Percentiles rank a stretch among this genome's conserved stretches.
phyloP scores from a whole-genome alignment of 2,797 vertebrate species.

The Pantherophis vulpinus region DNA sequence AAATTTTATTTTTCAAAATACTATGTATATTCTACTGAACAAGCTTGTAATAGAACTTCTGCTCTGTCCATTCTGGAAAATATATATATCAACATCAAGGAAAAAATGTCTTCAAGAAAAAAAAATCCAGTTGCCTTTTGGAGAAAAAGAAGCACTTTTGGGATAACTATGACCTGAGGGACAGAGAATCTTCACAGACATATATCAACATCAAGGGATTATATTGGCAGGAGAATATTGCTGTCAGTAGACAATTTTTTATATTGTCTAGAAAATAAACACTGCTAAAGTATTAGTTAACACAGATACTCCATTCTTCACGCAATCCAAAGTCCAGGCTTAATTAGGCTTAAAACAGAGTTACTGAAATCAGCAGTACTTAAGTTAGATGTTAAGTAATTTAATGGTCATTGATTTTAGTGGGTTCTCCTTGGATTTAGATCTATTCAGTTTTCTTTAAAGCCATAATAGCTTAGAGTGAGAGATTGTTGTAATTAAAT shows the following conservation, averaged over 20 bases:
- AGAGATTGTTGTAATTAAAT: conserved; percentile 22
- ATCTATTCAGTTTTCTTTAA: not conserved
- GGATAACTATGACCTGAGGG: not conserved
- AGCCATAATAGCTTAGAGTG: not conserved
- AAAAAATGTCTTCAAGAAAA: not conserved
- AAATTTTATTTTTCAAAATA: not conserved
- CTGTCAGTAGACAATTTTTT: not conserved
- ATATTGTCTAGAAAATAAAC: not conserved
- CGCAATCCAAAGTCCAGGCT: not conserved
- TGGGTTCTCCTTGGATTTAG: not conserved
- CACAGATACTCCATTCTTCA: not conserved
- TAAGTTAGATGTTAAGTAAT: not conserved
- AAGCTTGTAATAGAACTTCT: not conserved
- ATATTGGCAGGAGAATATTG: not conserved
- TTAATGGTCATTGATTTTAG: not conserved
- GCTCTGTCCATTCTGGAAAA: not conserved
- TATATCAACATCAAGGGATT: not conserved
- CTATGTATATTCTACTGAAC: not conserved
- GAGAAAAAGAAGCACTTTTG: not conserved
- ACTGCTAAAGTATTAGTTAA: not conserved
- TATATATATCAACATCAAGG: not conserved
- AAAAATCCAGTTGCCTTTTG: not conserved
- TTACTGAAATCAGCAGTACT: not conserved
- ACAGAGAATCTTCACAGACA: not conserved
- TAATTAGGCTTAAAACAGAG: not conserved